These are phyloP conservation scores for Spinibarbus caldwelli DNA, from an alignment of 2,797 vertebrate species.

Conservation along the genomic window DNA sequence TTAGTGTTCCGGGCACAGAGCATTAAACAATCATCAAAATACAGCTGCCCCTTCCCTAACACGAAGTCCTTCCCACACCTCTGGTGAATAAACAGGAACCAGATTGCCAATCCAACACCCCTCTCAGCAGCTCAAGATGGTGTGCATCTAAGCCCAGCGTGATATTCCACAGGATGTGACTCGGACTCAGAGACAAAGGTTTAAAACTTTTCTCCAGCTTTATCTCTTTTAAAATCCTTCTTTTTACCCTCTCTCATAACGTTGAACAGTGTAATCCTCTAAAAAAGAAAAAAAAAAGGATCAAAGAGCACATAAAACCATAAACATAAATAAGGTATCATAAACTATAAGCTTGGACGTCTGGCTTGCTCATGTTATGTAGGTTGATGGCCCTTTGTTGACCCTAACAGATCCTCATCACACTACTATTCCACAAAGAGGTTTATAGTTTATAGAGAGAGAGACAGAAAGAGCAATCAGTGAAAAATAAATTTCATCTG, in stretches of 20 bases:
- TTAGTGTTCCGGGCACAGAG: slow-evolving; percentile 52
- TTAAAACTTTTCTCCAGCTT: slow-evolving; percentile 39
- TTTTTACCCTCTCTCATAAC: neutral
- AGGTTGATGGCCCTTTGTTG: slow-evolving; percentile 23
- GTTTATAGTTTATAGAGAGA: slow-evolving; percentile 29
- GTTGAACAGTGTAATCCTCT: neutral
- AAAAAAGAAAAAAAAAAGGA: slow-evolving; percentile 41
- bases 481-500: neutral
- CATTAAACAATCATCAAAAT: slow-evolving; percentile 54
- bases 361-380: slow-evolving; percentile 15
- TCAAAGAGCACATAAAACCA: neutral
- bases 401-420: slow-evolving; percentile 12
- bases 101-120: slow-evolving; percentile 59
- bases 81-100: slow-evolving; percentile 57
- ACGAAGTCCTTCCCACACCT: slow-evolving; percentile 51
- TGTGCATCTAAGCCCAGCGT: slow-evolving; percentile 49
- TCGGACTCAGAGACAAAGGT: slow-evolving; percentile 48
- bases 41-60: slow-evolving; percentile 51
- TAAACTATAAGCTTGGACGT: slow-evolving; percentile 21
- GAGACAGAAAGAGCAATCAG: neutral
- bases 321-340: slow-evolving; percentile 38
- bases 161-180: slow-evolving; percentile 56
- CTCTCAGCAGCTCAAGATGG: slow-evolving; percentile 57
- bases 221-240: slow-evolving; percentile 21
- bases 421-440: slow-evolving; percentile 1